Evolutionary conservation across 2,888 invertebrate genomes (phyloP).

Genomic region (Platycheirus rosarum): DNA sequence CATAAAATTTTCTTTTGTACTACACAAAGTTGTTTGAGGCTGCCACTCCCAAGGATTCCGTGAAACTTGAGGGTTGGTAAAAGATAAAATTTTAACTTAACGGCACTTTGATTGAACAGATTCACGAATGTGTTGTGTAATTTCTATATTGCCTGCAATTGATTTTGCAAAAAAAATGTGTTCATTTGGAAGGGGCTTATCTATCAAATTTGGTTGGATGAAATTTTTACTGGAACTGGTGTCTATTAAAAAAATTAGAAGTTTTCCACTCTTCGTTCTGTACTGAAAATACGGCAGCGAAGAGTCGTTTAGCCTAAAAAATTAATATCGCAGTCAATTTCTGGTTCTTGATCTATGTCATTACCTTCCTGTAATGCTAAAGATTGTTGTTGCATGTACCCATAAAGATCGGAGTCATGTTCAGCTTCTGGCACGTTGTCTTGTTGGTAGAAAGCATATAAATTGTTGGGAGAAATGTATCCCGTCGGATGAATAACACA

Average conservation of each 20-base stretch:
- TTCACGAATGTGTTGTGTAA: constrained; percentile 23
- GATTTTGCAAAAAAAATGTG: constrained; percentile 34
- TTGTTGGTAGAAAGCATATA: constrained; percentile 17
- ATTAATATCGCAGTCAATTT: constrained; percentile 22
- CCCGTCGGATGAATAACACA: constrained; percentile 5
- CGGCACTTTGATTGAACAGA: constrained; percentile 10
- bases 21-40: constrained; percentile 13
- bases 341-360: background rate
- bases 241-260: too few relatives aligned
- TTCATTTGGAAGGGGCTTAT: constrained; percentile 13
- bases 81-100: constrained; percentile 25
- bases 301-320: constrained; percentile 37
- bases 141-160: constrained; percentile 31
- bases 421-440: constrained; percentile 7
- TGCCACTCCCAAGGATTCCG: constrained; percentile 14
- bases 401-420: constrained; percentile 20
- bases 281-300: constrained; percentile 33
- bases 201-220: constrained; percentile 27
- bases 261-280: constrained; percentile 31
- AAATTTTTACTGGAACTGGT: constrained; percentile 23
- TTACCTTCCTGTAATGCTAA: background rate
- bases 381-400: constrained; percentile 5
- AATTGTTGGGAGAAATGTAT: constrained; percentile 24
- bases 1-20: constrained; percentile 5
- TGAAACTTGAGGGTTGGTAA: constrained; percentile 10